Evolutionary conservation across 2,113 vertebrate genomes (phyloP).

Genomic region (Prinia subflava): DNA sequence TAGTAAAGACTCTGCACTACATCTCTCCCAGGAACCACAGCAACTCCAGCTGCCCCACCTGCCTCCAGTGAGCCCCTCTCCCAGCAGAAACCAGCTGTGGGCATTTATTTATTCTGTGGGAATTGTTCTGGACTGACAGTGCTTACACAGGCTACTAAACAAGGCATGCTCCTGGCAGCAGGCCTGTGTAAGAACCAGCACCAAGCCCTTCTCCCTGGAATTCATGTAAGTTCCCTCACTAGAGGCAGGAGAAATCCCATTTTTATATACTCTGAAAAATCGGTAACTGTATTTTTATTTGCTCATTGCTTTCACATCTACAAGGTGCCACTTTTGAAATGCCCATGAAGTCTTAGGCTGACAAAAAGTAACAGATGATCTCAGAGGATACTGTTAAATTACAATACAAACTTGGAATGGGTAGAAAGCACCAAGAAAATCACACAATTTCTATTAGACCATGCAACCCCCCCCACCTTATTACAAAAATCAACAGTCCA

Average conservation of each 20-base stretch:
- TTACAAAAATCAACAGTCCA: neutral
- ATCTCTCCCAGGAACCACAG: constrained; percentile 66
- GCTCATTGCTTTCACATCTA: neutral
- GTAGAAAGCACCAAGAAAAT: neutral
- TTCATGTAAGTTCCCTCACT: neutral
- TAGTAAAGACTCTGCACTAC: neutral
- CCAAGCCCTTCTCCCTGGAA: neutral
- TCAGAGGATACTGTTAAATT: neutral
- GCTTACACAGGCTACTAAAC: neutral
- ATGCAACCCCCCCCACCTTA: neutral
- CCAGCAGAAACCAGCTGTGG: constrained; percentile 84
- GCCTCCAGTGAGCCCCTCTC: constrained; percentile 75
- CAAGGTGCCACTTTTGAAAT: neutral
- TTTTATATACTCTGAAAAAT: neutral
- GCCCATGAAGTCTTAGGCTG: neutral
- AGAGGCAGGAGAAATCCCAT: neutral
- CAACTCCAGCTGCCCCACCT: constrained; percentile 79
- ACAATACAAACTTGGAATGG: neutral
- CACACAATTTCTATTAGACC: neutral
- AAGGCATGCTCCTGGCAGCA: neutral
- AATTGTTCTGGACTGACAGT: neutral
- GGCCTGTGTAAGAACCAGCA: neutral
- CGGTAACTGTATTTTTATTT: neutral
- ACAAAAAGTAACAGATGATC: neutral
- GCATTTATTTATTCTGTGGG: constrained; percentile 85